phyloP scores from a whole-genome alignment of 2,113 vertebrate species.

The Ascaphus truei region DNA sequence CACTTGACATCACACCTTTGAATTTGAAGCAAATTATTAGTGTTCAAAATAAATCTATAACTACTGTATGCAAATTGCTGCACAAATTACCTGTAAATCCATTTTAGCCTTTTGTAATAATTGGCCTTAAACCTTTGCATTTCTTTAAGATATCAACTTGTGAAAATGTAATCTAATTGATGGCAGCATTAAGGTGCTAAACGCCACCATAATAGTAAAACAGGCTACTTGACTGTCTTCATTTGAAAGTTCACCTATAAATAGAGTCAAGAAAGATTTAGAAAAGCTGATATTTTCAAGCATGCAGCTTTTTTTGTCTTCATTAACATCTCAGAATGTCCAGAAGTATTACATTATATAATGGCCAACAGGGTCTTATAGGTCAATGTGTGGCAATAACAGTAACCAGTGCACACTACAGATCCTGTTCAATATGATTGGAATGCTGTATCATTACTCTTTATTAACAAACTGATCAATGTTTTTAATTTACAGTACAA shows the following conservation, averaged over 20 bases:
- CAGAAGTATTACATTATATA: neutral
- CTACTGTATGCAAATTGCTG: constrained; percentile 17
- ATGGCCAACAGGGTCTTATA: neutral
- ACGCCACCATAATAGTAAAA: constrained; percentile 1
- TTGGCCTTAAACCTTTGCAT: constrained; percentile 32
- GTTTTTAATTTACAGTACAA: too few species aligned
- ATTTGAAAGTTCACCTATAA: constrained; percentile 21
- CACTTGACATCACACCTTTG: constrained; percentile 25
- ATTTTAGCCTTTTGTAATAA: constrained; percentile 30
- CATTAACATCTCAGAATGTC: constrained; percentile 3
- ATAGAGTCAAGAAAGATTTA: constrained; percentile 16
- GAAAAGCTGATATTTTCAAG: constrained; percentile 1
- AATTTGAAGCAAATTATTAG: constrained; percentile 22
- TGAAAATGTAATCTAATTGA: constrained; percentile 18
- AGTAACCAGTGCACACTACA: neutral
- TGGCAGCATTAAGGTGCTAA: constrained; percentile 11
- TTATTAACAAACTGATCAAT: too few species aligned
- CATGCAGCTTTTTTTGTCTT: neutral
- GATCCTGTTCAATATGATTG: neutral
- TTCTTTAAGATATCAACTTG: constrained; percentile 26
- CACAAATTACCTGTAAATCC: constrained; percentile 27
- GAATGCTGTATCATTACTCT: too few species aligned
- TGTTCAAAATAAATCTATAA: constrained; percentile 21
- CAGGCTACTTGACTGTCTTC: constrained; percentile 5
- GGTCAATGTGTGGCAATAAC: neutral